These are phyloP conservation scores for Drymonia ruficornis DNA, from an alignment of 2,888 invertebrate species.

Conservation along the genomic window DNA sequence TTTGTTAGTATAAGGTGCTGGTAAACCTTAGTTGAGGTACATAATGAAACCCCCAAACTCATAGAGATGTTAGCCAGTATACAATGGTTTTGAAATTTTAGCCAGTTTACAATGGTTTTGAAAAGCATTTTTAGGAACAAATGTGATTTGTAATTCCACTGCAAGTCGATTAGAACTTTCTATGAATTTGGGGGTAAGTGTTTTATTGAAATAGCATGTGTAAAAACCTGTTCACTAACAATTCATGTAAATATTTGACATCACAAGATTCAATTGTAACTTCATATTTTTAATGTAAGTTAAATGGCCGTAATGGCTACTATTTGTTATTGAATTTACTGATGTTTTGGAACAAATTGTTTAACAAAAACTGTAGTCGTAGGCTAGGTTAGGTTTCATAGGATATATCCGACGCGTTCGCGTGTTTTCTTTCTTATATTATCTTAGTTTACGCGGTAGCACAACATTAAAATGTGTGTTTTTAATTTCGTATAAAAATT, in stretches of 20 bases:
- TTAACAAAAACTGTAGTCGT: slow-evolving; percentile 51
- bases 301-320: slow-evolving; percentile 48
- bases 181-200: too few species aligned
- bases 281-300: slow-evolving; percentile 39
- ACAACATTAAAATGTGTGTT: slow-evolving; percentile 48
- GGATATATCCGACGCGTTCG: slow-evolving; percentile 53
- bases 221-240: slow-evolving; percentile 15
- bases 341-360: slow-evolving; percentile 71
- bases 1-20: slow-evolving; percentile 50
- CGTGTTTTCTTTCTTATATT: slow-evolving; percentile 45
- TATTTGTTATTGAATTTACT: slow-evolving; percentile 68
- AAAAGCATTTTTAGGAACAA: too few species aligned
- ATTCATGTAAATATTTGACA: slow-evolving; percentile 72
- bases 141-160: too few species aligned
- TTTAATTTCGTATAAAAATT: slow-evolving; percentile 64
- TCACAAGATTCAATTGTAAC: slow-evolving; percentile 62
- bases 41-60: too few species aligned
- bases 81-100: too few species aligned
- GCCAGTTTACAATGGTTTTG: too few species aligned
- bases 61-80: too few species aligned
- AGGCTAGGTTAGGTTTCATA: slow-evolving; percentile 53
- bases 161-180: too few species aligned
- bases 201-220: slow-evolving; percentile 24
- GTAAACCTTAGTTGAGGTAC: slow-evolving; percentile 18
- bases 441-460: slow-evolving; percentile 39